Percentiles rank a stretch among this genome's conserved stretches.
Evolutionary conservation across 2,797 vertebrate genomes (phyloP).

Genomic region (Sebastes elongatus): DNA sequence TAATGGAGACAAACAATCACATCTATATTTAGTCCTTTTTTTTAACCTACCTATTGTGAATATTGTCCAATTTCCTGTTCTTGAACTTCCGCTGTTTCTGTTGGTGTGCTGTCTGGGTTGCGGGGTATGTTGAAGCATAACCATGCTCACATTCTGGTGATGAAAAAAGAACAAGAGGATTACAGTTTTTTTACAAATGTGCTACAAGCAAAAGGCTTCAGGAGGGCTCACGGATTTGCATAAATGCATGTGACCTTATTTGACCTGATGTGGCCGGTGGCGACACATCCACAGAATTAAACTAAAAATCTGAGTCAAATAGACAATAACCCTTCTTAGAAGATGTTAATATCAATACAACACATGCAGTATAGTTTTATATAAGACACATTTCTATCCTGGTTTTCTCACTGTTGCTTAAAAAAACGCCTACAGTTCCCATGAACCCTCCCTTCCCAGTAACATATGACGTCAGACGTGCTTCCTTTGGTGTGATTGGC

Average conservation of each 20-base stretch:
- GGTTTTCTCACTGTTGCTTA: not conserved
- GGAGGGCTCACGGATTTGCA: not conserved
- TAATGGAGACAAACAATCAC: not conserved
- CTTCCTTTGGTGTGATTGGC: conserved; percentile 77
- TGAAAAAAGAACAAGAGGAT: conserved; percentile 33
- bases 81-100: conserved; percentile 86
- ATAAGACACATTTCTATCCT: not conserved
- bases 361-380: not conserved
- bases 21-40: not conserved
- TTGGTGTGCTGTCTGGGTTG: conserved; percentile 82
- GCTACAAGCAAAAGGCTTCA: not conserved
- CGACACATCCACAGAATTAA: not conserved
- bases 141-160: conserved; percentile 93
- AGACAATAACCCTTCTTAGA: not conserved
- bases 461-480: conserved; percentile 82
- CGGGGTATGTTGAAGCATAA: conserved; percentile 91
- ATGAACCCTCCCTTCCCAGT: conserved; percentile 76
- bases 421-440: conserved; percentile 71
- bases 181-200: not conserved
- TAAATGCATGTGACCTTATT: not conserved
- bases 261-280: not conserved
- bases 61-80: conserved; percentile 85
- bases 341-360: not conserved
- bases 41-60: conserved; percentile 80
- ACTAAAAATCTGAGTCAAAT: not conserved